These are phyloP conservation scores for Ichneumoninae sp. DNA, from an alignment of 2,888 invertebrate species.

Conservation along the genomic window DNA sequence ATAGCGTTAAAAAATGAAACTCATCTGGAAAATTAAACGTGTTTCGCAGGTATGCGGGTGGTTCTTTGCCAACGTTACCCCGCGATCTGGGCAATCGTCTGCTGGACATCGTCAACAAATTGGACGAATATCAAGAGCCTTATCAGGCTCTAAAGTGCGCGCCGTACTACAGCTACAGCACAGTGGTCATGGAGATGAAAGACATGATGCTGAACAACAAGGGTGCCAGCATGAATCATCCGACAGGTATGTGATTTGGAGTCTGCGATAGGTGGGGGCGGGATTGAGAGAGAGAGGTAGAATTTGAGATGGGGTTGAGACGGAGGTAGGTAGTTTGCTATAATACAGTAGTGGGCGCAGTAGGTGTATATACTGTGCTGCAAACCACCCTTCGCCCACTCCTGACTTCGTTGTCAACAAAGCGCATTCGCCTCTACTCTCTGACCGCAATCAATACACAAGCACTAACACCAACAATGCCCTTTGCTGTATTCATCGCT, in stretches of 20 bases:
- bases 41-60: slow-evolving; percentile 80
- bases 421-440: slow-evolving; percentile 71
- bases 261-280: slow-evolving; percentile 40
- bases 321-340: slow-evolving; percentile 1
- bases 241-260: slow-evolving; percentile 74
- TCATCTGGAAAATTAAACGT: neutral
- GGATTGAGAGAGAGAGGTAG: slow-evolving; percentile 32
- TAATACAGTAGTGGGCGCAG: slow-evolving; percentile 34
- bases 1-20: neutral
- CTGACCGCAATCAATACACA: slow-evolving; percentile 80
- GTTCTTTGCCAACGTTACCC: slow-evolving; percentile 81
- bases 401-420: slow-evolving; percentile 68
- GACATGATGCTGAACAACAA: slow-evolving; percentile 87
- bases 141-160: slow-evolving; percentile 91
- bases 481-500: slow-evolving; percentile 68
- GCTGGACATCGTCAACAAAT: slow-evolving; percentile 86
- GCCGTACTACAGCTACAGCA: slow-evolving; percentile 91
- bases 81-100: slow-evolving; percentile 86
- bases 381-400: slow-evolving; percentile 59
- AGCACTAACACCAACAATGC: slow-evolving; percentile 43
- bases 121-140: slow-evolving; percentile 92
- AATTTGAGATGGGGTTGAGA: neutral
- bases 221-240: slow-evolving; percentile 80
- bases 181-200: slow-evolving; percentile 91
- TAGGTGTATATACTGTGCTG: slow-evolving; percentile 40